Base-by-base conservation (phyloP, 1,140 invertebrate genomes). In the Hormaphis cornu region DNA sequence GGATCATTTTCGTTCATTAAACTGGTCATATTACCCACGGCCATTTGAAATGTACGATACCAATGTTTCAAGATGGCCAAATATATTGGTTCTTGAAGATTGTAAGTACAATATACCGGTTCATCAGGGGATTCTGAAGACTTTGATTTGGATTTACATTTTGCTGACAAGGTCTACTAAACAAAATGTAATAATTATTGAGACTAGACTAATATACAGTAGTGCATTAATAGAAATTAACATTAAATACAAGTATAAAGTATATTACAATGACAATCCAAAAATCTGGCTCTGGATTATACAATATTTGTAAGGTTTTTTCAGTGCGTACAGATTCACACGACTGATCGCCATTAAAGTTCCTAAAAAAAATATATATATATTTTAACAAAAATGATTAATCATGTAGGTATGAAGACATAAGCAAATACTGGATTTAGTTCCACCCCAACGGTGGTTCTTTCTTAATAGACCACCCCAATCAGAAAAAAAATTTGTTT, bases 251-350 rank as follows among this genome's bases (percentile, higher is more conserved):
- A 28, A 28, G 8, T 18, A 61, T 26, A 63, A 28, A 46, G n/a
- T n/a, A 48, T 30, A 66, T 66, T 66, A 66, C 61, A 33, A 66
- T 66, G 22, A 66, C 61, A 35, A 35, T 66, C 61, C 61, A 66
- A 50, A 66, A 66, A 66, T 66, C 18, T 24, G 40, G 61, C 14
- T 66, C 61, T 2, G 61, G 26, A 16, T 66, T 66, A 16, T 35
- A 66, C 3, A 66, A 33, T 1, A 66, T 44, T 66, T 66, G 44
- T 1, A 66, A 48, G 20, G 61, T 16, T 46, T 66, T 66, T 35
- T 66, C 28, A 33, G 61, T 66, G 2, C 61, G 61, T 10, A 66
- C 48, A 9, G 61, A 66, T 48, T 66, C 61, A 50, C 61, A 66
- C 24, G 61, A 10, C 16, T 66, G 18, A 30, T 20, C 20, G 18